Evolutionary conservation across 2,113 vertebrate genomes (phyloP), one percentile per base, ranked within the genome.

Genomic region (Aldabrachelys gigantea): DNA sequence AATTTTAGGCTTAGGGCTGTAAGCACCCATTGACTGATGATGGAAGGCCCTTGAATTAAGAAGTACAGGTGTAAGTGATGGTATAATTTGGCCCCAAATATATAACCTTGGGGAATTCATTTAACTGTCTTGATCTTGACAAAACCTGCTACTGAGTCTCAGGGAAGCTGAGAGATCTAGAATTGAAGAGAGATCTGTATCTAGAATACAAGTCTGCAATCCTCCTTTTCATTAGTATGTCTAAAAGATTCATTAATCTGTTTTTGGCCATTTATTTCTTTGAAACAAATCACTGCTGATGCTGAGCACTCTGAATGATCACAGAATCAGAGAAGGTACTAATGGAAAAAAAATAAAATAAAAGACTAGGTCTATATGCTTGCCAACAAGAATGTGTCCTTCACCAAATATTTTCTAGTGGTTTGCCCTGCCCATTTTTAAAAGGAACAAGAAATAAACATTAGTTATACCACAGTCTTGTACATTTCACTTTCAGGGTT

Each of bases 251-350:
- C 76, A 82, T 86, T 86, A 75, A 86, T 80, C 62, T 57, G 24
- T 76, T 86, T 81, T 52, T 6, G 81, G 41, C 82, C 62, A 75
- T 82, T 81, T 91, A 80, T 91, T 91, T 85, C 62, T 86, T 57
- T 91, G 84, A 84, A 81, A 54, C 38, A 85, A 38, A 82, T 86
- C 31, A 80, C 84, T 72, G 24, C 41, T 29, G 49, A 41, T 78
- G 25, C 14, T 47, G 21, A 81, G 76, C 7, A 21, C 38, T 81
- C 9, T 80, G 57, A 62, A 85, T 72, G n/a, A 72, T 59, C 47
- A 49, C 85, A 21, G 17, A 65, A n/a, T 21, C 65, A 38, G 35
- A 47, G 75, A 78, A 78, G 41, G 6, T 44, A 47, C n/a, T 22
- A 38, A 72, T 38, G 75, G 25, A 14, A 44, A 7, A 76, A 44